phyloP scores from a whole-genome alignment of 64 coral and sea anemone species.

The Porites lutea region DNA sequence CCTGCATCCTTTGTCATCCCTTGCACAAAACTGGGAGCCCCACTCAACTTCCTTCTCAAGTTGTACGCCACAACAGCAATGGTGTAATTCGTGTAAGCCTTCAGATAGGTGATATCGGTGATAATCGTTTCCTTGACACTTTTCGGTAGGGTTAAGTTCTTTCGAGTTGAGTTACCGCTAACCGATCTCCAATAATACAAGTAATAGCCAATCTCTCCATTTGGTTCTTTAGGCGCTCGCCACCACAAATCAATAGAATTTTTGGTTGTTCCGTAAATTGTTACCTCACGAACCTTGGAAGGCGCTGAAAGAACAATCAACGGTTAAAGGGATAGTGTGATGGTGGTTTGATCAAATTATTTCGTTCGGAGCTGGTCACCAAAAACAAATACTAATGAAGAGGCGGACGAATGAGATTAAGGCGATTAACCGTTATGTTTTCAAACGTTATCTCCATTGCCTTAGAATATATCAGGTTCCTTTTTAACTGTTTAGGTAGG shows the following conservation, averaged over 20 bases:
- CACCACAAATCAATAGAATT: constrained; percentile 44
- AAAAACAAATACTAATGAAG: too few relatives aligned
- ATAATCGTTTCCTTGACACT: not conserved
- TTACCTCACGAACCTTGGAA: not conserved
- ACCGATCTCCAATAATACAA: not conserved
- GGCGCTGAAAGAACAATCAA: constrained; percentile 13
- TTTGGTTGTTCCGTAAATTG: not conserved
- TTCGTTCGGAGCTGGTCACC: too few relatives aligned
- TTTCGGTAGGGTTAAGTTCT: not conserved
- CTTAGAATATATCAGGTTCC: too few relatives aligned
- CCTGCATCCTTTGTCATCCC: constrained; percentile 26
- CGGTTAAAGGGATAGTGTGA: not conserved
- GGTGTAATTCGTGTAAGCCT: constrained; percentile 55
- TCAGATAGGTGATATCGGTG: not conserved
- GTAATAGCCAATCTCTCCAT: constrained; percentile 78
- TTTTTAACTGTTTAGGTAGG: too few relatives aligned
- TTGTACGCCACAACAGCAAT: constrained; percentile 78
- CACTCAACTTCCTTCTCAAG: constrained; percentile 64
- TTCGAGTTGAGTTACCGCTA: not conserved
- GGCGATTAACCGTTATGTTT: too few relatives aligned
- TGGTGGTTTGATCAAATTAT: too few relatives aligned
- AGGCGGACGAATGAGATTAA: too few relatives aligned
- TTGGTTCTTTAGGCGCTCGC: constrained; percentile 43
- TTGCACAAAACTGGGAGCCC: not conserved
- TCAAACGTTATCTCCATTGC: too few relatives aligned